Evolutionary conservation across 2,888 invertebrate genomes (phyloP), one percentile per base, ranked within the genome.

Genomic region (Drosophila flavopinicola): DNA sequence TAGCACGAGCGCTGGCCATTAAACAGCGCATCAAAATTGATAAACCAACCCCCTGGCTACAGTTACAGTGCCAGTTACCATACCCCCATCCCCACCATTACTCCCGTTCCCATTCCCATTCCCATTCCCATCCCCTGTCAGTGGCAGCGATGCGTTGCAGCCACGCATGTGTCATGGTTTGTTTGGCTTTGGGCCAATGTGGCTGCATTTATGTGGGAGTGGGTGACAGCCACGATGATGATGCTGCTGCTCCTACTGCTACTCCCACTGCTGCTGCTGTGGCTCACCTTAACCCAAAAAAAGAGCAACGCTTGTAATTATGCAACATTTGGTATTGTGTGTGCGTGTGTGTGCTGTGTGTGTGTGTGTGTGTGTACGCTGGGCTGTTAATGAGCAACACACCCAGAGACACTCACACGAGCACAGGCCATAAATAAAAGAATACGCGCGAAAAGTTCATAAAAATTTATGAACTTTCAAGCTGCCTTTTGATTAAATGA

Each of bases 21-120:
- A 84, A 77, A 73, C 65, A 75, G 56, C 61, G 73, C 80, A 80
- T 70, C 75, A 52, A 70, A 84, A 78, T 84, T 84, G 84, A 80
- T 80, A 80, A 80, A 60, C 66, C 67, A 53, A 66, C 51, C 59
- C 58, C 27, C 15, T 24, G 11, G 9, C 20, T 20, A 20, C 4
- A 20, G 17, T 17, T 23, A 20, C 39, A 27, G 15, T 9, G 25
- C 9, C 20, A 25, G 24, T 32, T 17, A n/a, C 23, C 39, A 2
- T 37, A 13, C 15, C 47, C 20, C 35, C 27, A 24, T 10, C 24
- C 35, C 41, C 6, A n/a, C 33, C 41, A n/a, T n/a, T n/a, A n/a
- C n/a, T n/a, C n/a, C n/a, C n/a, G n/a, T n/a, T n/a, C n/a, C n/a
- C n/a, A n/a, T n/a, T n/a, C n/a, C n/a, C n/a, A n/a, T n/a, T n/a